A percentile compares a stretch with the other conserved stretches of the same genome.
phyloP scores from a whole-genome alignment of 1,140 invertebrate species.

The Fopius arisanus region DNA sequence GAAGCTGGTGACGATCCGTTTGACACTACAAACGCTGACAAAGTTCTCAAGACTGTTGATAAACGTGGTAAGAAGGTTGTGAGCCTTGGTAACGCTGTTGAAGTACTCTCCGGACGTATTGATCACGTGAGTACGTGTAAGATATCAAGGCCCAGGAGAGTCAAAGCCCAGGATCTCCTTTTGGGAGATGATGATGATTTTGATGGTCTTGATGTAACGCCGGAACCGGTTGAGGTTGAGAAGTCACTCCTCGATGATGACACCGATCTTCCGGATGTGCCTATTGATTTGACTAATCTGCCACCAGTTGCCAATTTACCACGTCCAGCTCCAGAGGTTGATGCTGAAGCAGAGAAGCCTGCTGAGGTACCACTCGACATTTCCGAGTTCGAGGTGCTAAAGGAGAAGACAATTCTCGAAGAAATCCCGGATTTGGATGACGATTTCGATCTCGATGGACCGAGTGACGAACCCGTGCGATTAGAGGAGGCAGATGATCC shows the following conservation, averaged over 20 bases:
- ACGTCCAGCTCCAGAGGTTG: slow-evolving; percentile 38
- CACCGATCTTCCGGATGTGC: slow-evolving; percentile 67
- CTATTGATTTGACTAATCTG: slow-evolving; percentile 70
- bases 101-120: slow-evolving; percentile 82
- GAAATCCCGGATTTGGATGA: slow-evolving; percentile 61
- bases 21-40: slow-evolving; percentile 86
- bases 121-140: slow-evolving; percentile 71
- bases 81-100: slow-evolving; percentile 83
- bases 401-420: slow-evolving; percentile 58
- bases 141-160: slow-evolving; percentile 62
- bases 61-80: slow-evolving; percentile 82
- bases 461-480: slow-evolving; percentile 35
- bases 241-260: slow-evolving; percentile 80
- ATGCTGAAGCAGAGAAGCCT: slow-evolving; percentile 29
- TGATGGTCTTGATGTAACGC: slow-evolving; percentile 29
- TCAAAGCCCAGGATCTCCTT: slow-evolving; percentile 73
- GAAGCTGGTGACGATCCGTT: slow-evolving; percentile 80
- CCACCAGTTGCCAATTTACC: slow-evolving; percentile 46
- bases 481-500: slow-evolving; percentile 57
- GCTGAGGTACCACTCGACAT: slow-evolving; percentile 47
- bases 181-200: slow-evolving; percentile 73
- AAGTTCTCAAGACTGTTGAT: slow-evolving; percentile 79
- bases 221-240: slow-evolving; percentile 48
- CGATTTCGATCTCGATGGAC: slow-evolving; percentile 56
- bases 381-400: slow-evolving; percentile 57